Evolutionary conservation across 2,797 vertebrate species (phyloP).

Genomic region (Linurgus olivaceus): DNA sequence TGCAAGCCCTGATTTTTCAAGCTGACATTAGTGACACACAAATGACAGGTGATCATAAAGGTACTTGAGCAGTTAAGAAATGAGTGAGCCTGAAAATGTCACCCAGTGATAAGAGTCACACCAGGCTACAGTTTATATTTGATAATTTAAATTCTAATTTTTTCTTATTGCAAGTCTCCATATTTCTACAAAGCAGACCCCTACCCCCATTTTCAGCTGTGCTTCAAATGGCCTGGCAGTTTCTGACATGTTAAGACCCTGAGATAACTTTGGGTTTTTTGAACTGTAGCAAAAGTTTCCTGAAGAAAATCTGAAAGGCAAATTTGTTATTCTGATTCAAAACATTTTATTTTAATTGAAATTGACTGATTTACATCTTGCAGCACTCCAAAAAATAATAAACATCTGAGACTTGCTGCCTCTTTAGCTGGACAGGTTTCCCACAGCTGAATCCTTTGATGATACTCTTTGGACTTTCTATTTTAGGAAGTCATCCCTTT

Average conservation of each 20-base stretch:
- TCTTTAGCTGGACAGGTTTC: slow-evolving; percentile 70
- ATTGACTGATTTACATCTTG: slow-evolving; percentile 33
- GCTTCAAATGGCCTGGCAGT: not conserved
- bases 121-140: not conserved
- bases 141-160: not conserved
- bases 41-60: not conserved
- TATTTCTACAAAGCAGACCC: not conserved
- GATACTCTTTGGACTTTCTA: slow-evolving; percentile 60
- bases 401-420: slow-evolving; percentile 49
- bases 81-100: not conserved
- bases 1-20: not conserved
- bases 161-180: not conserved
- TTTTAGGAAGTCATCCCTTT: slow-evolving; percentile 60
- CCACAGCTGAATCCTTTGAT: slow-evolving; percentile 71
- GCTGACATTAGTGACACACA: accelerated
- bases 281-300: not conserved
- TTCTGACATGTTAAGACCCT: not conserved
- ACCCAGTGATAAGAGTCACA: not conserved
- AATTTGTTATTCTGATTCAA: not conserved
- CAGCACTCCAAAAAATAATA: slow-evolving; percentile 62
- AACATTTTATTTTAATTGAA: slow-evolving; percentile 23
- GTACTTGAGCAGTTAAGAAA: not conserved
- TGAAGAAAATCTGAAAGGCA: not conserved
- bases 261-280: not conserved
- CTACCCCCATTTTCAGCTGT: not conserved